These are phyloP conservation scores for Ia io DNA, from an alignment of 2,113 vertebrate species.

Conservation along the genomic window DNA sequence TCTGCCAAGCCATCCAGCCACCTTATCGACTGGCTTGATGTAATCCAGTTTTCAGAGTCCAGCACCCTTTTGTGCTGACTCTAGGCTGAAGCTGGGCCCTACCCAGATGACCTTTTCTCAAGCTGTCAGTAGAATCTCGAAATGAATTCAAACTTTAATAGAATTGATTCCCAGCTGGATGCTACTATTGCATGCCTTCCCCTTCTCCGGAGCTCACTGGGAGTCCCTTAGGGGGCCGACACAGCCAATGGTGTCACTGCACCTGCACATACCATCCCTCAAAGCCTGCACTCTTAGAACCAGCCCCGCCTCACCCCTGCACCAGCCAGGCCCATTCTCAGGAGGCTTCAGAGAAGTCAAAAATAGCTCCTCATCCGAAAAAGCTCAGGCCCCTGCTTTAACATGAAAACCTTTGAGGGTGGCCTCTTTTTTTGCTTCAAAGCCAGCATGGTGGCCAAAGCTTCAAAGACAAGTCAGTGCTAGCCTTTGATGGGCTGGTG, in stretches of 20 bases:
- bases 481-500: slow-evolving; percentile 30
- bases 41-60: background rate
- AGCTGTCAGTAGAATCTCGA: background rate
- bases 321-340: slow-evolving; percentile 40
- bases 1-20: background rate
- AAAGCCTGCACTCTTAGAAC: background rate
- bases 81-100: background rate
- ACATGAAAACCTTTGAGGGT: slow-evolving; percentile 55
- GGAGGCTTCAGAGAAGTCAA: slow-evolving; percentile 62
- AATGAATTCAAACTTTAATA: background rate
- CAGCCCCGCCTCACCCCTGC: background rate
- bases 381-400: background rate
- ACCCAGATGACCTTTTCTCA: background rate
- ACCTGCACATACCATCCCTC: background rate
- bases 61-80: background rate
- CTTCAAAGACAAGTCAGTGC: slow-evolving; percentile 29
- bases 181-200: background rate
- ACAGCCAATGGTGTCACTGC: fast-evolving
- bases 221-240: background rate
- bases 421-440: slow-evolving; percentile 51
- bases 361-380: slow-evolving; percentile 64
- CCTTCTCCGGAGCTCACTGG: background rate
- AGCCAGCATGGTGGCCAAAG: slow-evolving; percentile 14
- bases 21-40: background rate
- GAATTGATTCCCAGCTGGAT: background rate